Evolutionary conservation across 2,113 vertebrate species (phyloP), one percentile per base, ranked within the genome.

Genomic region (Erythrolamprus reginae): DNA sequence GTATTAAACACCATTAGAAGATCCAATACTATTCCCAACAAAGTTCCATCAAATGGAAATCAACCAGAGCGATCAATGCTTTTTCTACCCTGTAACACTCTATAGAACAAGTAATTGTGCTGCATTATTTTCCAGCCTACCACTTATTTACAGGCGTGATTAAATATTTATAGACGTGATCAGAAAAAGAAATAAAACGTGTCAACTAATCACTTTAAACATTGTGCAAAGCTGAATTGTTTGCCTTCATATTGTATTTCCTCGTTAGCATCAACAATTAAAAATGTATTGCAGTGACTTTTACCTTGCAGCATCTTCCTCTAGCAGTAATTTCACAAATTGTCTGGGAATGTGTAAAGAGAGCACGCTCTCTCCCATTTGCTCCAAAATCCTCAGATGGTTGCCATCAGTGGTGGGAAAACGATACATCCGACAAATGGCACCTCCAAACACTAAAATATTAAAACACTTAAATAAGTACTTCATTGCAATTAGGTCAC

Each of bases 341-440:
- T 99, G 99, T 77, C 98, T 96, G 70, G 99, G 99, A 90, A 99
- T 96, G 77, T 99, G 98, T 58, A 99, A 93, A 0, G 99, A 99
- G 33, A 99, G 97, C 89, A 98, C 61, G 0, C 98, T 99, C 95
- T 99, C 99, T 0, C 98, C 99, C 99, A 99, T 99, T 96, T 99
- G 99, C 95, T 99, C 99, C 95, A 99, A 96, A 93, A 99, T 98
- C 51, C 99, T 97, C 53, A 99, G 95, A 94, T 99, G 98, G 96
- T 98, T 99, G 90, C 98, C 99, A 0, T 98, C 98, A 0, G 98
- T 99, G 58, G 98, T 98, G 52, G 99, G 99, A 94, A 99, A 98
- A 23, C 99, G 98, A 94, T 99, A 99, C 98, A 99, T 99, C 91
- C 99, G 97, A 88, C 98, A 99, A 98, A 99, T 99, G 89, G 98